phyloP scores from a whole-genome alignment of 2,888 invertebrate genomes.

The Leptinotarsa haldemani region DNA sequence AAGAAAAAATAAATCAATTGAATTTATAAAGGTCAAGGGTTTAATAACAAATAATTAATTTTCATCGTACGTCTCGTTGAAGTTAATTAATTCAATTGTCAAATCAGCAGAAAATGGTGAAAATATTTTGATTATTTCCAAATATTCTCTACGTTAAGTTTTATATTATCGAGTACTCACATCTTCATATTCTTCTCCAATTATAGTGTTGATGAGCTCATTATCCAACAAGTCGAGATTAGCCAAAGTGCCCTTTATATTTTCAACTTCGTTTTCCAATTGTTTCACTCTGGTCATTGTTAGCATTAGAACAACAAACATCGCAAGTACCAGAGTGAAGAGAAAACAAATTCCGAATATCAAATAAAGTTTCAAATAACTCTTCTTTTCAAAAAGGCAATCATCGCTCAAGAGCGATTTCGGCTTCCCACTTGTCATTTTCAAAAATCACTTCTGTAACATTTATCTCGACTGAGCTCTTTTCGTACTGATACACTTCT shows the following conservation, averaged over 20 bases:
- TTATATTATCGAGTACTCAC: constrained; percentile 32
- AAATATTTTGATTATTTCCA: not conserved
- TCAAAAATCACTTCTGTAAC: constrained; percentile 28
- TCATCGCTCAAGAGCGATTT: constrained; percentile 20
- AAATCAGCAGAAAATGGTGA: not conserved
- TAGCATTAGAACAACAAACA: constrained; percentile 28
- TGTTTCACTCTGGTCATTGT: constrained; percentile 29
- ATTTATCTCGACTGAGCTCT: constrained; percentile 30
- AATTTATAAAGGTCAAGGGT: not conserved
- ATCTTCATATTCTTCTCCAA: constrained; percentile 35
- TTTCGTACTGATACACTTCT: constrained; percentile 32
- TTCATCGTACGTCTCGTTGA: not conserved
- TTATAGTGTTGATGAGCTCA: constrained; percentile 28
- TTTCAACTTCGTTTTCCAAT: constrained; percentile 38
- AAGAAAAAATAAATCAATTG: not conserved
- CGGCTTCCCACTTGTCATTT: constrained; percentile 28
- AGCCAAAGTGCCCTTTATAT: constrained; percentile 30
- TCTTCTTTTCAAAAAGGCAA: constrained; percentile 18
- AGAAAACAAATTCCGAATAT: constrained; percentile 29
- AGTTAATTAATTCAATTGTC: not conserved
- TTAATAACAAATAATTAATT: not conserved
- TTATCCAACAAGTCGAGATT: constrained; percentile 33
- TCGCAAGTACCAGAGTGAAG: constrained; percentile 30
- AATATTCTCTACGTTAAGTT: not conserved
- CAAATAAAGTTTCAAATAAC: constrained; percentile 19